Conservation (phyloP, 2,888 invertebrate genomes). For the Girardia tigrina region DNA sequence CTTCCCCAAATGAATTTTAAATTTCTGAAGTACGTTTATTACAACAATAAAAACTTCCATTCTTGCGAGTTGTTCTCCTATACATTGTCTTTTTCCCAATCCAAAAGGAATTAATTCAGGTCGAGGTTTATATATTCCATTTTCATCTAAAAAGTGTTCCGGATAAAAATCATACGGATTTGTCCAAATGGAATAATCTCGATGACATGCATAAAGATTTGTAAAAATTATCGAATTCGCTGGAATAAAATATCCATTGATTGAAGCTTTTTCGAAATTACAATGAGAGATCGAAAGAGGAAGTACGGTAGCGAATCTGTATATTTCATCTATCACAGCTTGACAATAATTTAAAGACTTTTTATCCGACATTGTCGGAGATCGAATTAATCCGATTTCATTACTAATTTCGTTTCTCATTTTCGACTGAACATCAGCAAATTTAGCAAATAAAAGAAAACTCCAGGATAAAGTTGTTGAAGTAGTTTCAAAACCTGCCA, state of each 20-base stretch:
- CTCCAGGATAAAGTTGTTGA: conserved; percentile 37
- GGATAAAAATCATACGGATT: conserved; percentile 43
- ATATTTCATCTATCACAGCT: conserved; percentile 41
- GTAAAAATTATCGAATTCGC: too few species aligned
- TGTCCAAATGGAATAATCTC: conserved; percentile 39
- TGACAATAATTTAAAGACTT: conserved; percentile 36
- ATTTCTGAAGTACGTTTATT: conserved; percentile 37
- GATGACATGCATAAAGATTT: conserved; percentile 37
- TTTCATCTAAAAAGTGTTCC: conserved; percentile 42
- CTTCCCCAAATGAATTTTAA: too few species aligned
- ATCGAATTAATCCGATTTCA: conserved; percentile 32
- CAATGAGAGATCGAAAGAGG: conserved; percentile 42
- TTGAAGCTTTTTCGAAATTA: not conserved
- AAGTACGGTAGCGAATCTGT: conserved; percentile 45
- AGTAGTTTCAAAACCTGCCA: conserved; percentile 38
- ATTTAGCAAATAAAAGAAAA: conserved; percentile 33
- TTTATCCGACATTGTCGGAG: conserved; percentile 33
- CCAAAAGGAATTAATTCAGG: conserved; percentile 39
- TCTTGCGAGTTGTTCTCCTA: conserved; percentile 38
- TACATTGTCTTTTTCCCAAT: conserved; percentile 40
- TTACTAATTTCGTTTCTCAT: conserved; percentile 36
- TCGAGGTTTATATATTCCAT: conserved; percentile 37
- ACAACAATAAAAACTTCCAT: conserved; percentile 39
- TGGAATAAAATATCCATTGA: conserved; percentile 11
- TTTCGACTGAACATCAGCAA: conserved; percentile 35